A percentile compares a stretch with the other conserved stretches of the same genome.
These are phyloP conservation scores for Bombus difficillimus DNA, from an alignment of 1,140 invertebrate species.

Conservation along the genomic window DNA sequence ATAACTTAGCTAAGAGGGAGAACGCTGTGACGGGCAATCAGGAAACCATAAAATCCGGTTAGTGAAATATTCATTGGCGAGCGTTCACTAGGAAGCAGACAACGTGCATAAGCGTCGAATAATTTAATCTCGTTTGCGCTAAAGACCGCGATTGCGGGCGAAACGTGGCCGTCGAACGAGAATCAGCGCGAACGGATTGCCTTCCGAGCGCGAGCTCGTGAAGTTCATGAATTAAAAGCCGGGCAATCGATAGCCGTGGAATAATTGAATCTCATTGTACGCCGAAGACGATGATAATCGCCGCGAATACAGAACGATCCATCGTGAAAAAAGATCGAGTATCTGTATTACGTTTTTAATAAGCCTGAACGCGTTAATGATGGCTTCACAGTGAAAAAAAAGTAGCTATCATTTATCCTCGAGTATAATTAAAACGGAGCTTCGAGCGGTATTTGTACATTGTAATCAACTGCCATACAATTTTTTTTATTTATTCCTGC, in stretches of 20 bases:
- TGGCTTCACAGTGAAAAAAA: background rate
- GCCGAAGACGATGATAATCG: background rate
- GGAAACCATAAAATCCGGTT: slow-evolving; percentile 4
- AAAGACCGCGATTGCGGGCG: background rate
- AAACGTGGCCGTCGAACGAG: background rate
- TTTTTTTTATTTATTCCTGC: background rate
- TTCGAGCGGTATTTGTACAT: background rate
- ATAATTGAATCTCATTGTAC: background rate
- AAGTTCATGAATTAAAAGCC: background rate
- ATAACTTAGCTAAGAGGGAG: background rate
- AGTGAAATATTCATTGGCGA: background rate
- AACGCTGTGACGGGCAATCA: background rate
- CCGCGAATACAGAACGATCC: background rate
- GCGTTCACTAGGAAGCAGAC: background rate
- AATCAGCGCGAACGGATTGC: background rate
- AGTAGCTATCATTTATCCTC: background rate
- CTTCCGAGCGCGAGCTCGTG: background rate
- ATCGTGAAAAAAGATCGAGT: background rate
- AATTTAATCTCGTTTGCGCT: background rate
- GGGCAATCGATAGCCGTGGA: background rate
- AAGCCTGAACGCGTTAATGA: background rate
- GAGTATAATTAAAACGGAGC: background rate
- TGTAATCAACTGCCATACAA: background rate
- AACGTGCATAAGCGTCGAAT: background rate
- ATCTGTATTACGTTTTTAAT: background rate